Base-by-base conservation (phyloP, 1,140 invertebrate genomes). In the Polyergus mexicanus region DNA sequence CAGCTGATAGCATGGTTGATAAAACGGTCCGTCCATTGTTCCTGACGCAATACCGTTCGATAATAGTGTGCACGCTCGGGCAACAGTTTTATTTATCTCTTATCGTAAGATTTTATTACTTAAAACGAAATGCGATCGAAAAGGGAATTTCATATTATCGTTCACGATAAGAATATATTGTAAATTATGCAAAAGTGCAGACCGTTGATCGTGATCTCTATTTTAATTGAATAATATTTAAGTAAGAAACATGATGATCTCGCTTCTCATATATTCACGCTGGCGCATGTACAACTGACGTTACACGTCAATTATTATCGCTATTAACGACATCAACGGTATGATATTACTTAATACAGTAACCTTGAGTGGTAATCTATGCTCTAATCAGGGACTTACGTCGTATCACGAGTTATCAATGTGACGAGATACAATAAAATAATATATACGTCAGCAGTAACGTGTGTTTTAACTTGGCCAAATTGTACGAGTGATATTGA, bases 21-120 rank as follows among this genome's bases (percentile, higher is more conserved):
- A 74, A 89, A 89, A 71, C 62, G 66, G 56, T 28, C 32, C 66
- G 10, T 62, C n/a, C 44, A 44, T 78, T 75, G 41, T 78, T 68
- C 47, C 54, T 10, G 16, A 44, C 8, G 62, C 54, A 19, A 68
- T 85, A 80, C 25, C 60, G 16, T 58, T 80, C 44, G 38, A 60
- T 54, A 69, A 6, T 44, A 22, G 62, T 13, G 13, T 8, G 19
- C 32, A 35, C 32, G 28, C 2, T 66, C 58, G 11, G 32, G 44
- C 47, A 56, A 69, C 54, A 72, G n/a, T n/a, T n/a, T n/a, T n/a
- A n/a, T n/a, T 16, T 28, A 56, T 10, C 76, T 78, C 62, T 78
- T 78, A 78, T 51, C 63, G 60, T 22, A 8, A 13, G 13, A 44
- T 19, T 78, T 78, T 54, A 78, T 51, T 54, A 16, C 41, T 32